A percentile compares a stretch with the other conserved stretches of the same genome.
phyloP scores from a whole-genome alignment of 1,140 invertebrate species.

The Trachymyrmex cornetzi region DNA sequence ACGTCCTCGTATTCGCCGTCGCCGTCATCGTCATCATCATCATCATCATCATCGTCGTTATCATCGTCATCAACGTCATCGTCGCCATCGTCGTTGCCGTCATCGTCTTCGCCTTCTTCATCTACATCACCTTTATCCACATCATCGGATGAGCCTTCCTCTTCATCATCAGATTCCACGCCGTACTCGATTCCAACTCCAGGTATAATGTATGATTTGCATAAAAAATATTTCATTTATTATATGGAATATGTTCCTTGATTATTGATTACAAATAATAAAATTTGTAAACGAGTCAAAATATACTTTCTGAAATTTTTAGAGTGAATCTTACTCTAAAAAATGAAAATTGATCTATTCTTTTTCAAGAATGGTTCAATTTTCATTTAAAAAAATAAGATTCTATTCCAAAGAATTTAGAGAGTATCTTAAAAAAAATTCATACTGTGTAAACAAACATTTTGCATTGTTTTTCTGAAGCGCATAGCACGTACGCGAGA shows the following conservation, averaged over 20 bases:
- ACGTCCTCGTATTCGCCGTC: slow-evolving; percentile 1
- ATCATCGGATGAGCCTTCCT: neutral
- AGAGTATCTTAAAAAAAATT: neutral
- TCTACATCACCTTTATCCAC: slow-evolving; percentile 4
- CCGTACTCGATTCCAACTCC: slow-evolving; percentile 67
- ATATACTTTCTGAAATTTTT: too few relatives aligned
- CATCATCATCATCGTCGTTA: neutral
- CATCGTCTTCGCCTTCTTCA: neutral
- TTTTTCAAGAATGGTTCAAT: too few relatives aligned
- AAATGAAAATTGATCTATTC: too few relatives aligned
- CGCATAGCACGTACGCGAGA: neutral
- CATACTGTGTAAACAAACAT: neutral
- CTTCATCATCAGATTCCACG: slow-evolving; percentile 33
- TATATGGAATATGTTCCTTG: neutral
- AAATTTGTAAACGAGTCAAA: neutral
- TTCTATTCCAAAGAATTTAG: too few relatives aligned
- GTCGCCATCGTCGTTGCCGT: neutral
- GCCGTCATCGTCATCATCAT: neutral
- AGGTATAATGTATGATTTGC: slow-evolving; percentile 57
- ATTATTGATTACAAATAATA: too few relatives aligned
- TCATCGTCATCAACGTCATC: slow-evolving; percentile 18
- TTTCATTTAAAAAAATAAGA: too few relatives aligned
- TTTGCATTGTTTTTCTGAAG: neutral
- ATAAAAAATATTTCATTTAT: neutral
- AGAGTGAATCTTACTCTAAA: too few relatives aligned